Evolutionary conservation across 1,140 invertebrate species (phyloP), one percentile per base, ranked within the genome.

Genomic region (Melipona quadrifasciata): DNA sequence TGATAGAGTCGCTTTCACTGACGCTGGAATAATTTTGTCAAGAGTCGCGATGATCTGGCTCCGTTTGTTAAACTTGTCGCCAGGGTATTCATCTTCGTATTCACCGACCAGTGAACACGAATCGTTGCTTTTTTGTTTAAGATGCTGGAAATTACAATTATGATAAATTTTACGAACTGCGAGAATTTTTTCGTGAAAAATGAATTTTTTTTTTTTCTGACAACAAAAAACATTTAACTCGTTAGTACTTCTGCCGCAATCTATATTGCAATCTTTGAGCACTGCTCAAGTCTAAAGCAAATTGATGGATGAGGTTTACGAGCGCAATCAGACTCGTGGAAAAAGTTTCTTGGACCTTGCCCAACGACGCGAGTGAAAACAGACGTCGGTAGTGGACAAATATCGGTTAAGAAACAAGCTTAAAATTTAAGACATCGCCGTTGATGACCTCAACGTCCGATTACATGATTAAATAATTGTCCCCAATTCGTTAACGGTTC

Each of bases 1-100:
- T 73, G 65, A n/a, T 74, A 82, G 75, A 55, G 73, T 90, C 80
- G 90, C 90, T 92, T 92, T 91, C 91, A 91, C 90, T 91, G 77
- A 61, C 88, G 84, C 53, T 76, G 75, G 47, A 81, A 75, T 86
- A 89, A 85, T 58, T 76, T 12, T 24, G 2, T 21, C 24, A 3
- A 19, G 73, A 61, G 39, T 47, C 27, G 68, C 61, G 61, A 87
- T 21, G 55, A 31, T 57, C 67, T 64, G 87, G 31, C 82, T 86
- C 61, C 81, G 82, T 47, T 11, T 47, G 39, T 47, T 47, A 47
- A 47, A 47, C 39, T 47, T 47, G 39, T 47, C 39, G 39, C 39
- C 8, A 8, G 34, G n/a, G 70, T 65, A 70, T 77, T 75, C 65
- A 67, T 87, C 51, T 73, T 19, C 17, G 51, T 61, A 27, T n/a